These are phyloP conservation scores for Hippocampus abdominalis DNA, from an alignment of 2,113 vertebrate genomes.

Conservation along the genomic window DNA sequence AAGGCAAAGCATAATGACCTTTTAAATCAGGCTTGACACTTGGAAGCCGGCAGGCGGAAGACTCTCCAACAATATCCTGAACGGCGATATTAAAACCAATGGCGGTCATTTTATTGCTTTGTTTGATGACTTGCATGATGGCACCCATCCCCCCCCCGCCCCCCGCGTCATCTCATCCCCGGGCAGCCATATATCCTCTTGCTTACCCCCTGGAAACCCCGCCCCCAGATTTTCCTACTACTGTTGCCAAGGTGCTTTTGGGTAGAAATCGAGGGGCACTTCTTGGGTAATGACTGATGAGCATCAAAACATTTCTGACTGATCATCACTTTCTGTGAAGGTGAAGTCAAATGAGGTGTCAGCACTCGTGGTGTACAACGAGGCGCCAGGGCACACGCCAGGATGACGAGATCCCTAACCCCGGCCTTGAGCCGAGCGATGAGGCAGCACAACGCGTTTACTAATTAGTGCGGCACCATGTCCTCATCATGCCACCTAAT, in stretches of 20 bases:
- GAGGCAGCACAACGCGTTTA: conserved; percentile 73
- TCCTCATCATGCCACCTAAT: conserved; percentile 83
- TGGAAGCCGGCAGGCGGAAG: conserved; percentile 78
- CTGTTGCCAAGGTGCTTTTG: conserved; percentile 57
- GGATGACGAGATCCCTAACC: conserved; percentile 38
- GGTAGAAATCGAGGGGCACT: conserved; percentile 28
- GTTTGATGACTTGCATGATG: conserved; percentile 82
- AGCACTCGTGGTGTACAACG: conserved; percentile 38
- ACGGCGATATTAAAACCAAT: conserved; percentile 78
- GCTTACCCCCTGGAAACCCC: conserved; percentile 47
- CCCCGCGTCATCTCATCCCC: conserved; percentile 4
- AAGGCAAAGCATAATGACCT: conserved; percentile 78
- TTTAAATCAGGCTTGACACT: conserved; percentile 90
- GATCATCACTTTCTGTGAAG: conserved; percentile 43
- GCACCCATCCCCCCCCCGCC: conserved; percentile 48
- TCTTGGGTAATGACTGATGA: conserved; percentile 62
- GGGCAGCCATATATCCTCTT: conserved; percentile 25
- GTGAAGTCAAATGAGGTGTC: conserved; percentile 57
- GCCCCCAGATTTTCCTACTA: conserved; percentile 61
- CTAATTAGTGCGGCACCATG: conserved; percentile 84
- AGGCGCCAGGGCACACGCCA: conserved; percentile 44
- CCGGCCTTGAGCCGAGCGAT: conserved; percentile 38
- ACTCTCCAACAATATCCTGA: conserved; percentile 71
- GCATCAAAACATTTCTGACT: conserved; percentile 37
- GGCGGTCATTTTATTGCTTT: conserved; percentile 83